Base-by-base conservation (phyloP, 1,140 invertebrate genomes). In the Anoplolepis gracilipes region DNA sequence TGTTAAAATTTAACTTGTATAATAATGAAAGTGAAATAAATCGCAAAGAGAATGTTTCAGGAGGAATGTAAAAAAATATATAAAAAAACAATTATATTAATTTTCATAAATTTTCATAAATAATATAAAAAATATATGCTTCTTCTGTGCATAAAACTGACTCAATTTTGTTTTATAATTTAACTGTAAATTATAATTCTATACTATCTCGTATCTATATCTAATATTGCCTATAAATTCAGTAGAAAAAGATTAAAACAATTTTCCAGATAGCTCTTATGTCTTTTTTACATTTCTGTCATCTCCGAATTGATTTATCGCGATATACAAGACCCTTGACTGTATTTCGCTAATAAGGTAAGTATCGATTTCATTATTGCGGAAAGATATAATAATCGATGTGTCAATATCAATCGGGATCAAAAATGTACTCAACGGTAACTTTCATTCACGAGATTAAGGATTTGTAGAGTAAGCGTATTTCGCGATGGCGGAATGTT, bases 391-490 rank as follows among this genome's bases (percentile, higher is more conserved):
- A 59, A 81, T 42, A 81, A 81, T 82, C 78, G 67, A 72, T 59
- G 13, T 72, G 67, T 81, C 78, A 81, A 81, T 81, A 72, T 53
- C 65, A 59, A 33, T 28, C 78, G 46, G 33, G 19, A n/a, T 69
- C 6, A 25, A 46, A 59, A 73, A 72, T 59, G 42, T 46, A 30
- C 3, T 36, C 30, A 39, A 78, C 65, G 39, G 13, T 16, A 72
- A 72, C 36, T 72, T 72, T 6, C 19, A 42, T n/a, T 53, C 30
- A 6, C 16, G 46, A 36, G 16, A 82, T 59, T 53, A 30, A 55
- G 53, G n/a, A 42, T 59, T 16, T 42, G 67, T 53, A 4, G 36
- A 82, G 53, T 72, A 82, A 82, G 78, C 77, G 33, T 81, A 81
- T 81, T 81, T 33, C 36, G 53, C 19, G 53, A 70, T 25, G 78